Evolutionary conservation across 2,888 invertebrate genomes (phyloP), one percentile per base, ranked within the genome.

Genomic region (Acanthococcus lagerstroemiae): DNA sequence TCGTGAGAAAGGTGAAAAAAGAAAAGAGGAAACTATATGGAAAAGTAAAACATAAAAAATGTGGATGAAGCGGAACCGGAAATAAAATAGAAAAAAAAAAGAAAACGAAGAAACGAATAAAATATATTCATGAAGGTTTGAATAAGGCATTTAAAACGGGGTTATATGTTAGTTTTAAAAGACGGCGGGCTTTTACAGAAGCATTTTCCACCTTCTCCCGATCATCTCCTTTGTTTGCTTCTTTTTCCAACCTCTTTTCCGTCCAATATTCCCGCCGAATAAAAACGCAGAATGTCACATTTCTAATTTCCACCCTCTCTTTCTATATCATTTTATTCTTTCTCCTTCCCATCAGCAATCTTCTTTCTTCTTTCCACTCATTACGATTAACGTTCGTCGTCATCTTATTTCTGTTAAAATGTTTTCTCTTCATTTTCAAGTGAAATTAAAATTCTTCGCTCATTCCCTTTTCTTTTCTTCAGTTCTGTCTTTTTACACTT

Each of bases 401-500:
- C 65, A 65, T 66, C 66, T 66, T 66, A 66, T 69, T 69, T 69
- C 69, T 70, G 69, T 70, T 69, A 70, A 70, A 70, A 70, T 69
- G 69, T 70, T 70, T 70, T 70, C 70, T 70, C 69, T 69, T 70
- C 70, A 71, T 71, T 72, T 71, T 72, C 72, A 71, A 72, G 71
- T 71, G 71, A 72, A 72, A 72, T 72, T 72, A 72, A 72, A 72
- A 71, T 72, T 72, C 71, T 70, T 70, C 65, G 69, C 70, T 63
- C 63, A 54, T 63, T 63, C 54, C 61, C 61, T 61, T 61, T 37
- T 55, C 17, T 12, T 50, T 61, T 61, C 45, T 45, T 58, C 45
- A 19, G 50, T 58, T 58, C 58, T 45, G 58, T 58, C 58, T 58
- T 58, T 58, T 58, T 58, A 58, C 58, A 58, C 45, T 58, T 58